Percentiles rank a stretch among this genome's conserved stretches.
phyloP scores from a whole-genome alignment of 2,888 invertebrate species.

The Calameuta idolon region DNA sequence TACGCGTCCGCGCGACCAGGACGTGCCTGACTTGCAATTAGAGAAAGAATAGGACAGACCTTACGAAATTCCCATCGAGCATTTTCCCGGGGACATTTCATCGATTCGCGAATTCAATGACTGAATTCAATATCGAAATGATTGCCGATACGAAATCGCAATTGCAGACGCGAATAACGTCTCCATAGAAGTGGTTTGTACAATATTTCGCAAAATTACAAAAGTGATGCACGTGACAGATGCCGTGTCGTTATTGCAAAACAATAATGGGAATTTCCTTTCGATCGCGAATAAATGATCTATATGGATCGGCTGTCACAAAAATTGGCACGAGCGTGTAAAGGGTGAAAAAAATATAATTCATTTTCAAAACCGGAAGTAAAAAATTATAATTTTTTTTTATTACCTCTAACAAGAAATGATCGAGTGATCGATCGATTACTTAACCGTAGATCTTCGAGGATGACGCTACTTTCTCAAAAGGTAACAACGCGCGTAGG shows the following conservation, averaged over 20 bases:
- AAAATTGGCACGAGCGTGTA: background rate
- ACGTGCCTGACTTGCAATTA: background rate
- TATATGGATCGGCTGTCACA: too few species aligned
- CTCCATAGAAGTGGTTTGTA: background rate
- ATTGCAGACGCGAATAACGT: background rate
- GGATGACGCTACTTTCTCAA: slow-evolving; percentile 6
- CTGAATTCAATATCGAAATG: background rate
- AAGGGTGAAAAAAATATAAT: background rate
- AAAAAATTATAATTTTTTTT: background rate
- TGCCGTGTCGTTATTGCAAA: background rate
- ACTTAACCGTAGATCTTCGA: background rate
- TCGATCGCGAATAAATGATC: background rate
- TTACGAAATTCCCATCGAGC: background rate
- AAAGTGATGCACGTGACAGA: background rate
- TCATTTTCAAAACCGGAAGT: background rate
- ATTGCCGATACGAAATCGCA: background rate
- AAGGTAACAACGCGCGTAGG: background rate
- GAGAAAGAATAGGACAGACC: background rate
- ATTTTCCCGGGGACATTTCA: background rate
- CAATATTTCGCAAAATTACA: background rate
- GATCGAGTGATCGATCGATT: background rate
- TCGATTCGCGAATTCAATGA: background rate
- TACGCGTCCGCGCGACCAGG: background rate
- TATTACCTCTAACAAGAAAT: background rate
- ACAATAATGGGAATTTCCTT: background rate